Conservation (phyloP, 2,113 vertebrate genomes). For the Chlorodrepanis virens region DNA sequence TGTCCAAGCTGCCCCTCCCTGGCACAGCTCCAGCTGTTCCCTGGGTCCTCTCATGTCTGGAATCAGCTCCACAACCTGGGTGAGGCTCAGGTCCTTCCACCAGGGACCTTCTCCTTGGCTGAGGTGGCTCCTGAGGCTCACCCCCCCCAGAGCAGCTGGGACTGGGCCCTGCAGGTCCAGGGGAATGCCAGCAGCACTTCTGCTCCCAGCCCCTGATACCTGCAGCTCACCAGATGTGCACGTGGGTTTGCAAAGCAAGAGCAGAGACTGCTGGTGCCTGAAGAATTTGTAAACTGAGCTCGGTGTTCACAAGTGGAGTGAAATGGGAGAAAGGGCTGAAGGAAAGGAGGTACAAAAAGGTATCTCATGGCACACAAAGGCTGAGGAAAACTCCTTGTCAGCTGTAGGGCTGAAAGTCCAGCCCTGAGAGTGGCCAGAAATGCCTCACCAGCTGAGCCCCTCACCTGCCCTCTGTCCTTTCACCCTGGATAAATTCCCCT, state of each 20-base stretch:
- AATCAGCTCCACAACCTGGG: not conserved
- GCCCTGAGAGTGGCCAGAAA: not conserved
- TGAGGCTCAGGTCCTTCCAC: not conserved
- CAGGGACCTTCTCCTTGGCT: not conserved
- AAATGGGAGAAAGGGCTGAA: not conserved
- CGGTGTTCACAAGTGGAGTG: accelerated
- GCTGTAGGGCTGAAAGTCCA: not conserved
- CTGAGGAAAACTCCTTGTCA: not conserved
- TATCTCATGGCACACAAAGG: not conserved
- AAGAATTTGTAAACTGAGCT: not conserved
- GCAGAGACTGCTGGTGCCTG: not conserved
- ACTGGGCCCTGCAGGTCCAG: not conserved
- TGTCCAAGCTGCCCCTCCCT: accelerated
- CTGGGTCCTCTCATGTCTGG: accelerated
- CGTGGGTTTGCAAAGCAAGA: not conserved
- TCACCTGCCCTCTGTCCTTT: not conserved
- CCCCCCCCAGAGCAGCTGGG: not conserved
- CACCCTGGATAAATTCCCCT: not conserved
- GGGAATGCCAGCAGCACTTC: too few relatives aligned
- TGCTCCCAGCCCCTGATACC: accelerated
- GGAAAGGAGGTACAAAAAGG: not conserved
- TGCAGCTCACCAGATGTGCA: not conserved
- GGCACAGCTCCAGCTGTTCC: not conserved
- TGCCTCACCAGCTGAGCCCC: not conserved
- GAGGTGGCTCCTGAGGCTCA: not conserved